Percentiles rank a stretch among this genome's conserved stretches.
phyloP scores from a whole-genome alignment of 2,888 invertebrate genomes.

The Phaedon cochleariae region DNA sequence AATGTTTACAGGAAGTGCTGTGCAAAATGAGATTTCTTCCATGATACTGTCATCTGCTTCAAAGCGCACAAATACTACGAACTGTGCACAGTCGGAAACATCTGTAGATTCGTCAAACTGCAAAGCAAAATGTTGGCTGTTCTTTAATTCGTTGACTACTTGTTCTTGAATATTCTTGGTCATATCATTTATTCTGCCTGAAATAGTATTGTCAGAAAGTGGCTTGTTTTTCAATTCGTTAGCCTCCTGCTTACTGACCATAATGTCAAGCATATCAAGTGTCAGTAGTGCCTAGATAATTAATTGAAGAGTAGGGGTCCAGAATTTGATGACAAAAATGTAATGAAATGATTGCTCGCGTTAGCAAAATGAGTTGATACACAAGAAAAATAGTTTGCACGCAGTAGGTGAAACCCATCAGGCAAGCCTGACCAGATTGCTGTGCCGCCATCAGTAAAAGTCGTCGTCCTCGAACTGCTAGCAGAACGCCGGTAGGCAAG shows the following conservation, averaged over 20 bases:
- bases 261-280: neutral
- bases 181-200: neutral
- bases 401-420: neutral
- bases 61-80: conserved; percentile 47
- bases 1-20: conserved; percentile 5
- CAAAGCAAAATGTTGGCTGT: conserved; percentile 37
- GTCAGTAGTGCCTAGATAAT: conserved; percentile 18
- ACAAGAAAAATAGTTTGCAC: neutral
- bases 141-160: conserved; percentile 11
- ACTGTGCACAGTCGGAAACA: conserved; percentile 46
- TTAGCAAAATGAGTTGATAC: no score
- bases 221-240: conserved; percentile 7
- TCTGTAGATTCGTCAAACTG: conserved; percentile 49
- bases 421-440: neutral
- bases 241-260: conserved; percentile 6
- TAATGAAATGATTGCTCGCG: no score
- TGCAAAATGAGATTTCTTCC: conserved; percentile 11
- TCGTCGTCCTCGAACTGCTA: conserved; percentile 36
- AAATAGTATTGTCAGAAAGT: conserved; percentile 8
- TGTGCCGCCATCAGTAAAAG: conserved; percentile 47
- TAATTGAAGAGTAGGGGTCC: conserved; percentile 22
- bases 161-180: conserved; percentile 6
- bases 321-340: no score
- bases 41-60: conserved; percentile 44
- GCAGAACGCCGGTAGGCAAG: conserved; percentile 43